These are phyloP conservation scores for Nezara viridula DNA, from an alignment of 2,888 invertebrate species.

Conservation along the genomic window DNA sequence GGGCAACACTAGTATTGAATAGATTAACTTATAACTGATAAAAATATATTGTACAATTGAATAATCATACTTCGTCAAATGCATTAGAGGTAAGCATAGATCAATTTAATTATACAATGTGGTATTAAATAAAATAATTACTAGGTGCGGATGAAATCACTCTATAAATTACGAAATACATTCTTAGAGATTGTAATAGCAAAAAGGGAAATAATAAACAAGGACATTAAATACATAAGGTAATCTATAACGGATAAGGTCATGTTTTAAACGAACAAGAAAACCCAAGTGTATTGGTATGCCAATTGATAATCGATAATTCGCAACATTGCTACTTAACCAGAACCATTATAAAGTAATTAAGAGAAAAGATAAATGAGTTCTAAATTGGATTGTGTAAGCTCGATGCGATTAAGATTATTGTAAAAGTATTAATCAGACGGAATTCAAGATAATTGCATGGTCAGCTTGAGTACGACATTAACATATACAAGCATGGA, in stretches of 20 bases:
- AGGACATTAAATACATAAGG: not conserved
- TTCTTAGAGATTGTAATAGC: not conserved
- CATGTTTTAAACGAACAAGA: not conserved
- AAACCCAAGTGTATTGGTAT: not conserved
- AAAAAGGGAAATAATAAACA: not conserved
- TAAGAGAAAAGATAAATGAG: not conserved
- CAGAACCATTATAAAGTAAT: not conserved
- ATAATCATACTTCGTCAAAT: no score
- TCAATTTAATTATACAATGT: not conserved
- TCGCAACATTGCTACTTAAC: not conserved
- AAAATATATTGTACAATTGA: no score
- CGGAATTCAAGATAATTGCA: not conserved
- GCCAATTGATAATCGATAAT: not conserved
- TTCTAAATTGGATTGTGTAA: not conserved
- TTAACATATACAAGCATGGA: not conserved
- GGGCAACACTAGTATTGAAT: no score
- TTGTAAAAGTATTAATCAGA: constrained; percentile 14
- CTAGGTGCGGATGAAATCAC: not conserved
- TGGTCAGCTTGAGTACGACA: not conserved
- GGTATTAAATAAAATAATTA: not conserved
- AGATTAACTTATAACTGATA: no score
- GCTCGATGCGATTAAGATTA: not conserved
- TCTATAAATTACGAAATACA: not conserved
- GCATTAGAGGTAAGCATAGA: no score
- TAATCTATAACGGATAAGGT: not conserved